Base-by-base conservation (phyloP, 2,113 vertebrate species). In the Ellobius talpinus region DNA sequence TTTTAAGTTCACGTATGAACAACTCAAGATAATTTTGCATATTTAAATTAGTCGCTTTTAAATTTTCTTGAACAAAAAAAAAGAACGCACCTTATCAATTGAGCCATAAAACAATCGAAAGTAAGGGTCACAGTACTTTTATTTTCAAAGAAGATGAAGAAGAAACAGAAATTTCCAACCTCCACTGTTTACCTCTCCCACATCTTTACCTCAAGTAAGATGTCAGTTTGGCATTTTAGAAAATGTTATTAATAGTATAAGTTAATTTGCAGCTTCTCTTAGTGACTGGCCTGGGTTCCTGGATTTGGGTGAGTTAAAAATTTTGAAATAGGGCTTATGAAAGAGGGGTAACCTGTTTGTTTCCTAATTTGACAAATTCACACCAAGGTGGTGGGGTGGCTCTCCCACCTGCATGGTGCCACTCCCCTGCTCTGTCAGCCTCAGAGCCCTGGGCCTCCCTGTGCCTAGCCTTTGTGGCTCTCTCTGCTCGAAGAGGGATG, bases 1-100 rank as follows among this genome's bases (percentile, higher is more conserved):
- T 99, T 99, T 99, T 99, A 99, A 99, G 99, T 99, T 99, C 99
- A 99, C 98, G 98, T 99, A 98, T 98, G 99, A 99, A 99, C 99
- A 99, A 98, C 99, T 98, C 99, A 99, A 98, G 98, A 99, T 99
- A 99, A 99, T 99, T 99, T 98, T 98, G 98, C 98, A 99, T 99
- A 99, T 99, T 99, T 99, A 99, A 99, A 99, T 99, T 97, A 98
- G 98, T 98, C 98, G 98, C 98, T 98, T 99, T 99, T 98, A 98
- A 98, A 98, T 98, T 98, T 98, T 98, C 98, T 98, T 98, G 97
- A 98, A 98, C 97, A 98, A 98, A 78, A 98, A 90, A 97, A 98
- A 97, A 95, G 91, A 98, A 94, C 93, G 98, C 97, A 99, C 98
- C 98, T 99, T 98, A 97, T 97, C 98, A 97, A 98, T 98, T 98